These are phyloP conservation scores for Craniophora ligustri DNA, from an alignment of 2,888 invertebrate genomes.

Conservation along the genomic window DNA sequence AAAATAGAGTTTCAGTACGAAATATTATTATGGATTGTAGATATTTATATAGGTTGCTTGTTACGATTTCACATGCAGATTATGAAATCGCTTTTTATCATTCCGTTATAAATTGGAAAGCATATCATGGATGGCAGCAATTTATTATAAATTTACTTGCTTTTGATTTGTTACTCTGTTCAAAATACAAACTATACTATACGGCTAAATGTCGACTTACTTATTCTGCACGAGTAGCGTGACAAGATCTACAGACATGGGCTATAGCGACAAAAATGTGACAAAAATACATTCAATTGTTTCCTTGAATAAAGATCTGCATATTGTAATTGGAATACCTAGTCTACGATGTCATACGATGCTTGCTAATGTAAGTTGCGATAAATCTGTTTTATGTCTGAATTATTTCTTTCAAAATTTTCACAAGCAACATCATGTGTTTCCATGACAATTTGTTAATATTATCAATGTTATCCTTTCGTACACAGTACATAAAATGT, in stretches of 20 bases:
- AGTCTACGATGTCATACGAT: too few relatives aligned
- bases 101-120: slow-evolving; percentile 78
- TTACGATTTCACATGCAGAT: slow-evolving; percentile 64
- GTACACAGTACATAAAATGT: slow-evolving; percentile 49
- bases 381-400: too few relatives aligned
- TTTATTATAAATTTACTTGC: slow-evolving; percentile 73
- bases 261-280: too few relatives aligned
- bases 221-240: too few relatives aligned
- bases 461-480: slow-evolving; percentile 22
- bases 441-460: neutral
- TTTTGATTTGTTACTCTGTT: slow-evolving; percentile 69
- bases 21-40: slow-evolving; percentile 57
- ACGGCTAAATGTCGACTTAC: too few relatives aligned
- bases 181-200: slow-evolving; percentile 46
- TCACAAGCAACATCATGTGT: neutral
- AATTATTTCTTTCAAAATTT: neutral
- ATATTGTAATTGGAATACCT: too few relatives aligned
- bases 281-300: too few relatives aligned
- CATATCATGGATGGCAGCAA: slow-evolving; percentile 78
- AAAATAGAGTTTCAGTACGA: slow-evolving; percentile 52
- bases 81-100: slow-evolving; percentile 73
- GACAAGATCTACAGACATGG: too few relatives aligned
- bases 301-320: too few relatives aligned
- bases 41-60: slow-evolving; percentile 67
- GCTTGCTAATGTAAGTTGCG: neutral